Base-by-base conservation (phyloP, 1,140 invertebrate genomes). In the Aphelinus atriplicis region DNA sequence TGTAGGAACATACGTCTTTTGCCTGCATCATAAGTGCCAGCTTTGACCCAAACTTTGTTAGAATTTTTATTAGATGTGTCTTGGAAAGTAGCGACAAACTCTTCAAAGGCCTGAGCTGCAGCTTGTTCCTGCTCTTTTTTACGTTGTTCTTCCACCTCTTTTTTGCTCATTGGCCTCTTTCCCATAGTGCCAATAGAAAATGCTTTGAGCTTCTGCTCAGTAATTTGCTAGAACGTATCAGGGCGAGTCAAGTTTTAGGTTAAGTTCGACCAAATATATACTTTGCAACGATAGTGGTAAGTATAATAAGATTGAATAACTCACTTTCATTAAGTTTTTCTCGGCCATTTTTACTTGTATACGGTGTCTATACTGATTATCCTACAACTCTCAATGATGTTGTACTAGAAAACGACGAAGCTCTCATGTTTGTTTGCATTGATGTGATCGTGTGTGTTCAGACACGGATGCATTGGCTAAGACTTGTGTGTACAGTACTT, bases 11-110 rank as follows among this genome's bases (percentile, higher is more conserved):
- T 90, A 96, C 95, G 94, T 90, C 95, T 91, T 79, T 95, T 94
- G 7, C 95, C 96, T 73, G 96, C 95, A 93, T 98, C 96, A 82
- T 98, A 98, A 2, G 95, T 96, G 62, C 96, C 96, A 63, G 97
- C 97, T 87, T 98, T 98, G 0, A 99, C 95, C 96, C 97, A 99
- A 70, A 97, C 93, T 90, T 98, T 98, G 45, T 92, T 94, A 0
- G 90, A 88, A 4, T 90, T 89, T 82, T 94, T 94, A 82, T 90
- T 93, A 2, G 94, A 93, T 5, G 92, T 91, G 77, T 98, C 95
- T 91, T 98, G 95, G 89, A 99, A 99, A 9, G 96, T 97, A 72
- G 96, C 96, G 43, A 98, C 95, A 92, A 98, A 99, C 87, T 98
- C 97, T 90, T 98, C 94, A 88, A 97, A 98, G 3, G 95, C 96